Evolutionary conservation across 2,113 vertebrate genomes (phyloP), one percentile per base, ranked within the genome.

Genomic region (Malurus elegans): DNA sequence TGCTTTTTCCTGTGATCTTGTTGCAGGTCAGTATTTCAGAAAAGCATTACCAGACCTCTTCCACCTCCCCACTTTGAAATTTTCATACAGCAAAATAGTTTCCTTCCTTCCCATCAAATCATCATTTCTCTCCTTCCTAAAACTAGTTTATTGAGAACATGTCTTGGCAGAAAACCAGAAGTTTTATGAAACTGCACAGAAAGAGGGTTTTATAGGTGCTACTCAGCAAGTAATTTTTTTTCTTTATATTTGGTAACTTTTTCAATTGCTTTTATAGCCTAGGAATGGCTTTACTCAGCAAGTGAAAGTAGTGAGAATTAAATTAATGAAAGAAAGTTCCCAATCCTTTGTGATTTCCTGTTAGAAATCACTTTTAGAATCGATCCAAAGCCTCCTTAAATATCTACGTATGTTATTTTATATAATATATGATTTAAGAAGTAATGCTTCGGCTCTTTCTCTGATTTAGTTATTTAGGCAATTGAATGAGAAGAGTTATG

Each of bases 171-270:
- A 79, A 92, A 92, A 54, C 45, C 85, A 91, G 28, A 69, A 69
- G 15, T 74, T 96, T 92, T 94, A 95, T 94, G 83, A 89, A 91
- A 75, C 83, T 93, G 51, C 86, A 44, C 53, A 81, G 85, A 86
- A 94, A 73, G 80, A 65, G 64, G 31, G 31, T 56, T 95, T 97
- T 96, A 88, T 86, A 90, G 94, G 73, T 94, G 90, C 88, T 93
- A 53, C 73, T 90, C 86, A 88, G 67, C 80, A 94, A 86, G 69
- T 81, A 50, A 70, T 10, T 71, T 88, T 78, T 82, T 94, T 94
- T 47, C 69, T 79, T 92, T 67, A 54, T 78, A 81, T 91, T 81
- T 82, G 69, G 61, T 91, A 81, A n/a, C 74, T 88, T 94, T 94
- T 73, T 91, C 45, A 69, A 62, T 94, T 88, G 75, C 34, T 93